A percentile compares a stretch with the other conserved stretches of the same genome.
phyloP scores from a whole-genome alignment of 2,113 vertebrate species.

The Halichoerus grypus region DNA sequence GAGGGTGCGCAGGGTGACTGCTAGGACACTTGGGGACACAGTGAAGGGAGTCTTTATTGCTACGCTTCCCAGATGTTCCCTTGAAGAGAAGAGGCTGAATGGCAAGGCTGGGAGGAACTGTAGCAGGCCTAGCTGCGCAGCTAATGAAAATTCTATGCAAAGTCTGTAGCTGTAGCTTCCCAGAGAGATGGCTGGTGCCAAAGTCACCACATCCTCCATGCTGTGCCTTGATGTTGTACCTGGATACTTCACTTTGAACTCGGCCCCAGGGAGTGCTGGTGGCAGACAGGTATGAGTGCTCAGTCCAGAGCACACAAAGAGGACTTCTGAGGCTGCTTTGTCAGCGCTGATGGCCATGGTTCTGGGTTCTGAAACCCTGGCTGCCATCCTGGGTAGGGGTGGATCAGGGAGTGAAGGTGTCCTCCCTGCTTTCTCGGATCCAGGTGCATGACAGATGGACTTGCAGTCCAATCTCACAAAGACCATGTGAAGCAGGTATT shows the following conservation, averaged over 20 bases:
- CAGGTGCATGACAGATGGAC: background rate
- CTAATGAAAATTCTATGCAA: slow-evolving; percentile 33
- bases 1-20: background rate
- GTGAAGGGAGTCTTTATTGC: background rate
- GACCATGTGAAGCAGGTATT: background rate
- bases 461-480: background rate
- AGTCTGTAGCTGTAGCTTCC: background rate
- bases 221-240: background rate
- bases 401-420: background rate
- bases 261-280: background rate
- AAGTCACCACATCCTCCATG: background rate
- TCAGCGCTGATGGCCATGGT: no score
- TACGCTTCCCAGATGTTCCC: background rate
- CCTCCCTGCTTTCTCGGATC: background rate
- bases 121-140: background rate
- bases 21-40: background rate
- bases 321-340: background rate
- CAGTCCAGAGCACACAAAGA: background rate
- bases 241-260: background rate
- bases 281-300: background rate
- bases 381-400: no score
- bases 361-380: background rate
- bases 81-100: background rate
- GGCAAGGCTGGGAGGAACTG: background rate
- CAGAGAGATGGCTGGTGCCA: background rate